Evolutionary conservation across 2,797 vertebrate species (phyloP).

Genomic region (Scolopax bukidnonensis): DNA sequence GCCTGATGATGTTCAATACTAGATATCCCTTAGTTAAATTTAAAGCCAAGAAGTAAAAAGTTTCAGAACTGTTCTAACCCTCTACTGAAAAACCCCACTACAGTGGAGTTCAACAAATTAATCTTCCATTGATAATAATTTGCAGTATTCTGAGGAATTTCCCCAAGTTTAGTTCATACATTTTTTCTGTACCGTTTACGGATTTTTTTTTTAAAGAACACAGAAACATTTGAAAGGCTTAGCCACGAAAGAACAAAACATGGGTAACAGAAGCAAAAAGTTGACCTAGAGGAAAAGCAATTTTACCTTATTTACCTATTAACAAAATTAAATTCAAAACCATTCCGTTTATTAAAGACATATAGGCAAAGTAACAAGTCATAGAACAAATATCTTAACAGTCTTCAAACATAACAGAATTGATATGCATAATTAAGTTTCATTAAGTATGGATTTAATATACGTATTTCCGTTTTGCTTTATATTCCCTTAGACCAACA

Average conservation of each 20-base stretch:
- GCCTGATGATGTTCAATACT: not conserved
- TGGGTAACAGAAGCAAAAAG: conserved; percentile 40
- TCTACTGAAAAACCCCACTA: not conserved
- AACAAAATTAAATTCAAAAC: conserved; percentile 53
- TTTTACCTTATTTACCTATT: not conserved
- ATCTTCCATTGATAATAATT: not conserved
- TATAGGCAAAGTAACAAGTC: conserved; percentile 39
- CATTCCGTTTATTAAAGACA: conserved; percentile 70
- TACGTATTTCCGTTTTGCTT: conserved; percentile 59
- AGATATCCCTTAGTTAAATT: not conserved
- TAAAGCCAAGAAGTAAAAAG: not conserved
- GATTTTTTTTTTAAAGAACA: conserved; percentile 7
- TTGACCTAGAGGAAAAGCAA: conserved; percentile 17
- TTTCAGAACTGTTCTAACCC: not conserved
- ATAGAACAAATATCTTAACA: conserved; percentile 51
- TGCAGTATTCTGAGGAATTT: not conserved
- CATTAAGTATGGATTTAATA: conserved; percentile 63
- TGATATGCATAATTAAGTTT: conserved; percentile 64
- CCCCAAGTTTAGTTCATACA: not conserved
- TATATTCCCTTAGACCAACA: conserved; percentile 66
- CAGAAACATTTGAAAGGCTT: conserved; percentile 13
- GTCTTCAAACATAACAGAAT: conserved; percentile 56
- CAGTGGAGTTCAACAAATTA: not conserved
- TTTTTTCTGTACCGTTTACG: not conserved
- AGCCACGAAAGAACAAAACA: conserved; percentile 12